These are phyloP conservation scores for Macquaria ambigua DNA, from an alignment of 2,113 vertebrate species.

Conservation along the genomic window DNA sequence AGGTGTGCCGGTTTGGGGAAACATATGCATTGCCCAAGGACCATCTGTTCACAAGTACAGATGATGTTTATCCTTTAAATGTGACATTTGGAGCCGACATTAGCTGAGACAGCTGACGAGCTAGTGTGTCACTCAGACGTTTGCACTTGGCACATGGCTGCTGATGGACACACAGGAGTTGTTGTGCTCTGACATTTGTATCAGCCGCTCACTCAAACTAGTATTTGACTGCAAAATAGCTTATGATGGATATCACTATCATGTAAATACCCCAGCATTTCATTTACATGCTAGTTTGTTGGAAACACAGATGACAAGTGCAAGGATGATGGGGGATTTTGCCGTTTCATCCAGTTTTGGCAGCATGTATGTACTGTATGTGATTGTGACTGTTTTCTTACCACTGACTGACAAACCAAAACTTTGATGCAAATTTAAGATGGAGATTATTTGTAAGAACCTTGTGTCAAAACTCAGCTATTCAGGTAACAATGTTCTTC, in stretches of 20 bases:
- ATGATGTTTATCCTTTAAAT: conserved; percentile 33
- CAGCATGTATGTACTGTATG: not conserved
- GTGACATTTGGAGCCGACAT: conserved; percentile 31
- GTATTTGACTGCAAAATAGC: not conserved
- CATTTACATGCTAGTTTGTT: not conserved
- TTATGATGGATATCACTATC: not conserved
- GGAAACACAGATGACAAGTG: not conserved
- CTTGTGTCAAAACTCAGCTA: too few relatives aligned
- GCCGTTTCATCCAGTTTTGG: not conserved
- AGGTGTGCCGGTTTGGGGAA: not conserved
- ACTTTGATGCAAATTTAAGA: not conserved
- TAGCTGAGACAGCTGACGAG: conserved; percentile 16
- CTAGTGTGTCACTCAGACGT: not conserved
- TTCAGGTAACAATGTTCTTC: too few relatives aligned
- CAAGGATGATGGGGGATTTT: not conserved
- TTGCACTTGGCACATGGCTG: not conserved
- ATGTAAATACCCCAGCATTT: not conserved
- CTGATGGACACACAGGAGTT: conserved; percentile 7
- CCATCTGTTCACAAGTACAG: not conserved
- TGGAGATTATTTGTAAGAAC: not conserved
- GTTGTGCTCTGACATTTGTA: not conserved
- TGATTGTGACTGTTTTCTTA: not conserved
- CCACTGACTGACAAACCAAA: not conserved
- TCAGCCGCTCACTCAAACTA: not conserved
- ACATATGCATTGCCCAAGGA: conserved; percentile 8